Base-by-base conservation (phyloP, 2,113 vertebrate species). In the Coregonus clupeaformis region DNA sequence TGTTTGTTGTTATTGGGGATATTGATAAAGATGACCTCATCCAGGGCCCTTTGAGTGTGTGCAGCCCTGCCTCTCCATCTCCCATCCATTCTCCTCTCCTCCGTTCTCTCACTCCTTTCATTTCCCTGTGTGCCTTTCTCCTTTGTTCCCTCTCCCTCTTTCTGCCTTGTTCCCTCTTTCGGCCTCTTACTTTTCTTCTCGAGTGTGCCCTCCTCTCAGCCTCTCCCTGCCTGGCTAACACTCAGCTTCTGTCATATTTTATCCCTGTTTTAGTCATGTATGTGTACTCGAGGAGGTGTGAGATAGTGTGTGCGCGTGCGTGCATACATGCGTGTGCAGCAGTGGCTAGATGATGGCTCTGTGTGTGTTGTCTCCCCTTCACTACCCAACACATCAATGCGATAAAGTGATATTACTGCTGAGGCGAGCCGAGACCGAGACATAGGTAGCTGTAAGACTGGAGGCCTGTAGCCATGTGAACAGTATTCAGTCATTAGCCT, bases 351-450 rank as follows among this genome's bases (percentile, higher is more conserved):
- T 72, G 68, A 63, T 29, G 81, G 82, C 75, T 62, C 59, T 52
- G 78, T 80, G 87, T 87, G 82, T 89, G 84, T 62, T 85, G 80
- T 87, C 79, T 84, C 81, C 36, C 36, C 36, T 9, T 11, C 9
- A 42, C 36, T 42, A 42, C 36, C 2, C 9, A 9, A 2, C 36
- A 7, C 59, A 62, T 62, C 12, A 2, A 22, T 62, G 20, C 7
- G 59, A 62, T 62, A 22, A 25, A 16, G 59, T 62, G 59, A 16
- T 62, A 22, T 18, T 52, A 18, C 49, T 18, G 49, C 49, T 42
- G 36, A 42, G 36, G 9, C 16, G 47, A 52, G 12, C 47, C 1
- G 47, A 52, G 14, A 18, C 49, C 12, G 4, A 52, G 49, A 18
- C 1, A 18, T 18, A 52, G 12, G 16, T 12, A 49, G 47, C 47